phyloP scores from a whole-genome alignment of 2,797 vertebrate species.

The Poeciliopsis gracilis region DNA sequence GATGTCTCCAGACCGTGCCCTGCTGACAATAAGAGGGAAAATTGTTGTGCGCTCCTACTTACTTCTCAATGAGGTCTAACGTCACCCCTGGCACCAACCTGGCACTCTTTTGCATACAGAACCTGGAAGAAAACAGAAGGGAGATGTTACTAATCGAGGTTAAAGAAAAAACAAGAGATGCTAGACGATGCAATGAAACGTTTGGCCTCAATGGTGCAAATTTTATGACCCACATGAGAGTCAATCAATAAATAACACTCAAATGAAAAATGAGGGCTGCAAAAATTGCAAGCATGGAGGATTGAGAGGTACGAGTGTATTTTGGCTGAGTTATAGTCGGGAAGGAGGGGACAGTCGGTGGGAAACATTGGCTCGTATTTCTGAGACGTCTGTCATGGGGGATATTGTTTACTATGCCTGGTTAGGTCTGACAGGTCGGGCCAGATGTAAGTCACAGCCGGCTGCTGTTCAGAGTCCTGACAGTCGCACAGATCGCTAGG shows the following conservation, averaged over 20 bases:
- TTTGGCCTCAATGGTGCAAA: constrained; percentile 25
- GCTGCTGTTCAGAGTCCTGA: constrained; percentile 15
- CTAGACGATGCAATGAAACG: constrained; percentile 34
- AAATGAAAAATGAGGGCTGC: constrained; percentile 50
- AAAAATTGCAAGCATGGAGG: constrained; percentile 47
- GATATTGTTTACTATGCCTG: constrained; percentile 47
- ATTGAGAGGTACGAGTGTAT: constrained; percentile 54
- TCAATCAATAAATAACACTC: constrained; percentile 38
- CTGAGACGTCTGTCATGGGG: constrained; percentile 23
- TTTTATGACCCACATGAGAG: constrained; percentile 42
- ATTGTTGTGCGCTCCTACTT: constrained; percentile 69
- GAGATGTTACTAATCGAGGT: constrained; percentile 16
- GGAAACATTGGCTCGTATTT: constrained; percentile 40
- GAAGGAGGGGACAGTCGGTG: constrained; percentile 1
- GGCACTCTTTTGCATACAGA: constrained; percentile 99
- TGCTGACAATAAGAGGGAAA: constrained; percentile 15
- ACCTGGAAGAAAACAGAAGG: constrained; percentile 79
- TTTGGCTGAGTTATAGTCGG: constrained; percentile 49
- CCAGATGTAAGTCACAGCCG: constrained; percentile 65
- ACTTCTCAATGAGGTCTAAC: constrained; percentile 98
- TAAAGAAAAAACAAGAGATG: constrained; percentile 30
- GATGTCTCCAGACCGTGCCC: constrained; percentile 22
- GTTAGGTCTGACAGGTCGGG: constrained; percentile 43
- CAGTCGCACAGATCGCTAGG: constrained; percentile 8
- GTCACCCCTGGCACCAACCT: constrained; percentile 97